Conservation (phyloP, 2,888 invertebrate species). For the Drosophila rubida region DNA sequence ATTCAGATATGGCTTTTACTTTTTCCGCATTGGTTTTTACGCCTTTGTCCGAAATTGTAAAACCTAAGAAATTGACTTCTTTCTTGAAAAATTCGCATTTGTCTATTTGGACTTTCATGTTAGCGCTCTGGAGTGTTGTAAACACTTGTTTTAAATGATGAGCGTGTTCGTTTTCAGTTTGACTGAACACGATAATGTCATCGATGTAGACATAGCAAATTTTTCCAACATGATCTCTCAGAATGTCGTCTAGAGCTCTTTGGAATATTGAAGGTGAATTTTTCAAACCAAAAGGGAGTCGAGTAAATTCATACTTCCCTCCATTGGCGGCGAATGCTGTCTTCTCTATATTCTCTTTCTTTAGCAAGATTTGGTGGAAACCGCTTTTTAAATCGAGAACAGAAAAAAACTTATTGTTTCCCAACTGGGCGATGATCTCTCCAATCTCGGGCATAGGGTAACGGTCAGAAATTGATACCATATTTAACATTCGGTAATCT, state of each 20-base stretch:
- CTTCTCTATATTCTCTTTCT: not conserved
- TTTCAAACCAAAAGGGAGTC: not conserved
- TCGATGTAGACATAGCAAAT: not conserved
- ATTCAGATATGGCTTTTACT: not conserved
- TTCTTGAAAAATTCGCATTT: not conserved
- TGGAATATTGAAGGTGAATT: not conserved
- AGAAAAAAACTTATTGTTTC: not conserved
- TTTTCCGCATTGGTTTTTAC: no score
- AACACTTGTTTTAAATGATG: not conserved
- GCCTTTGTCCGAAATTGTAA: no score
- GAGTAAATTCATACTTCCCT: not conserved
- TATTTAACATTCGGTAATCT: not conserved
- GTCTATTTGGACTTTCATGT: not conserved
- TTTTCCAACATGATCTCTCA: not conserved
- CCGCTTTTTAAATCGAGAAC: not conserved
- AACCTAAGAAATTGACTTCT: not conserved
- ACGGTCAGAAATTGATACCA: not conserved
- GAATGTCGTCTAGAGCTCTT: constrained; percentile 1
- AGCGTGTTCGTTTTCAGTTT: not conserved
- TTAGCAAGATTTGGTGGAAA: not conserved
- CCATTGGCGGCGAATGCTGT: not conserved
- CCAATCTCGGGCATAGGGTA: not conserved
- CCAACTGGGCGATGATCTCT: not conserved
- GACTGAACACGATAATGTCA: not conserved
- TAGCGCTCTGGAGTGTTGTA: not conserved